Evolutionary conservation across 2,797 vertebrate species (phyloP), one percentile per base, ranked within the genome.

Genomic region (Remorina albescens): DNA sequence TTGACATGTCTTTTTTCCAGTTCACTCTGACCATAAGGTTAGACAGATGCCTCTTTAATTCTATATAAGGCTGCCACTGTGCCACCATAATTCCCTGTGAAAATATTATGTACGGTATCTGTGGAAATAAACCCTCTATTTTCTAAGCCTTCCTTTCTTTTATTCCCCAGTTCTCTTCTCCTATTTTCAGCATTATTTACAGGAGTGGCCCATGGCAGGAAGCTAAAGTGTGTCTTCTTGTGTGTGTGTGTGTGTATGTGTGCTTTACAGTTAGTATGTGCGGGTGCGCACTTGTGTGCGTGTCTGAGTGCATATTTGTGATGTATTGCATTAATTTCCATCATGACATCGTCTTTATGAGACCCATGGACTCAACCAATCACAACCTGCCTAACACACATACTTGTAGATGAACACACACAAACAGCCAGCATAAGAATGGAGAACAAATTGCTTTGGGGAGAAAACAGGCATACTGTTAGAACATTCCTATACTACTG

Each of bases 241-340:
- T 54, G 47, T 44, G 63, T 50, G 76, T 50, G 47, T 75, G n/a
- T n/a, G n/a, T n/a, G n/a, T n/a, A n/a, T n/a, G 61, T 47, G 50
- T 36, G 34, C 7, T 36, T 36, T 8, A 36, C 34, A 36, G 34
- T 36, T 36, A 36, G 34, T 36, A 7, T 36, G 10, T 57, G 62
- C 51, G 74, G 44, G 30, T 68, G 75, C 63, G 49, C 53, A 46
- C 51, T n/a, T 16, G 59, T 53, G 75, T 41, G 68, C 42, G 23
- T 57, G 80, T 49, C 47, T 39, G 61, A 18, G 85, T 84, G 81
- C 54, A 49, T 74, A 75, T 84, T 90, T 83, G 90, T 94, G 95
- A 95, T 95, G 87, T 94, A 95, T 95, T 90, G 89, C 91, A 93
- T 95, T 95, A 91, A 95, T 95, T 95, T 95, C 92, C 88, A 82